Evolutionary conservation across 1,140 invertebrate genomes (phyloP), one percentile per base, ranked within the genome.

Genomic region (Heliconius congener): DNA sequence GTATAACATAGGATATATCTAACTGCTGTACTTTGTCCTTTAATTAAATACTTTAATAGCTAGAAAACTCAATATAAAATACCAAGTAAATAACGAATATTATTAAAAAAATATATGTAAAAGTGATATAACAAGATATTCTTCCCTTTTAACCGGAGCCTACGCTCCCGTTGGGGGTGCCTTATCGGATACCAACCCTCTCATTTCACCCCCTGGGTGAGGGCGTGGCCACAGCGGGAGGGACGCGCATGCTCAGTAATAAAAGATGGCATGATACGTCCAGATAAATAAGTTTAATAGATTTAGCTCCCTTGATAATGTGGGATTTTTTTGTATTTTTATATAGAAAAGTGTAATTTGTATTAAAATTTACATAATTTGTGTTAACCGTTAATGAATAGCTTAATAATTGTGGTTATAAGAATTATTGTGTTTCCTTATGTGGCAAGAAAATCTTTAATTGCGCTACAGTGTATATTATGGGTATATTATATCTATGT

Each of bases 181-280:
- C 82, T 81, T 83, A 76, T 83, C 79, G 78, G 37, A 81, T 79
- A 81, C 81, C 82, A 76, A 78, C 85, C 86, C 85, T 83, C 73
- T 83, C 79, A 84, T 83, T 81, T 74, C 82, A 83, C 83, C 84
- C 87, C 84, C 73, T 52, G 72, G 74, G 71, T 74, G 80, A 77
- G 70, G 90, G 90, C 89, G 91, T 89, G 88, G 84, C 85, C 90
- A 27, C 86, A 46, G 82, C 85, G 77, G 84, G 87, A 84, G 87
- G 66, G 39, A 83, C 87, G 88, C 90, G 89, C 91, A 91, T 91
- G 91, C 91, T 85, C 90, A 87, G 75, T 90, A 80, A 90, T 91
- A 85, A 79, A 90, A 91, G 84, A 90, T 91, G 60, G 60, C 4
- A 66, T n/a, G 60, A 66, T 66, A 66, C 27, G 27, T 30, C 60